Evolutionary conservation across 2,888 invertebrate species (phyloP).

Genomic region (Ophraella communa): DNA sequence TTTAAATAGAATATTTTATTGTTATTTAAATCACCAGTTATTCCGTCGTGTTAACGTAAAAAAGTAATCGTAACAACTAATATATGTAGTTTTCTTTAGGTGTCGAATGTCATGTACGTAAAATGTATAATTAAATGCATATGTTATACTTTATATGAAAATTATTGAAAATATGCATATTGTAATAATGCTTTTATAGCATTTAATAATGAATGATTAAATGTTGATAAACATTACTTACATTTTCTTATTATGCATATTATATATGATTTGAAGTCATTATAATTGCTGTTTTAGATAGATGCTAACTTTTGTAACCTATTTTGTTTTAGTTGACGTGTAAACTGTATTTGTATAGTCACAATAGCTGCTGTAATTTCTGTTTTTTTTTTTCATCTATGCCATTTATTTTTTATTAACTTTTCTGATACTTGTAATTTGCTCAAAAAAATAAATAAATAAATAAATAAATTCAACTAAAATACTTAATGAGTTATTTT

Average conservation of each 20-base stretch:
- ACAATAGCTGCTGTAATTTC: neutral
- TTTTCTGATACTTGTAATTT: neutral
- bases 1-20: slow-evolving; percentile 39
- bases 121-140: neutral
- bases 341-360: neutral
- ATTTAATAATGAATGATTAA: neutral
- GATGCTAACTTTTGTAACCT: neutral
- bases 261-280: neutral
- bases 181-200: slow-evolving; percentile 1
- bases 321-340: neutral
- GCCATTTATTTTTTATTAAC: neutral
- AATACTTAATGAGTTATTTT: neutral
- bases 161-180: neutral
- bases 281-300: neutral
- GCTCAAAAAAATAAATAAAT: neutral
- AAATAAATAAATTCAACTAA: neutral
- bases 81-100: neutral
- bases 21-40: neutral
- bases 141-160: neutral
- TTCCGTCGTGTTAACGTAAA: neutral
- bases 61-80: neutral
- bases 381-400: neutral
- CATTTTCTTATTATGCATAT: neutral
- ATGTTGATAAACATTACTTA: neutral
- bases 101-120: neutral